Percentiles rank a stretch among this genome's conserved stretches.
Conservation (phyloP, 2,797 vertebrate genomes). For the Eulemur coronatus region DNA sequence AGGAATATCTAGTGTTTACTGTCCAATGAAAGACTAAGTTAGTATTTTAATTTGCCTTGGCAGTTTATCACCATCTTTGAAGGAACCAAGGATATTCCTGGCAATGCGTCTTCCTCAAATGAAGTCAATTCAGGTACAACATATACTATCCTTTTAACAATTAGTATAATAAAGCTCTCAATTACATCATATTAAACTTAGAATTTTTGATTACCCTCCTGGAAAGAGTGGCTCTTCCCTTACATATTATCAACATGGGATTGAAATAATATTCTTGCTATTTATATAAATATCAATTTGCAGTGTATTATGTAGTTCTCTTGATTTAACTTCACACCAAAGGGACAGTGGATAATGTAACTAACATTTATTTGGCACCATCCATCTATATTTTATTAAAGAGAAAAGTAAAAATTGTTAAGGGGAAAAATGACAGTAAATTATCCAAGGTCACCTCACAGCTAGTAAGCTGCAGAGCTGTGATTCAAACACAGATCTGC, state of each 20-base stretch:
- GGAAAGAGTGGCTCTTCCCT: not conserved
- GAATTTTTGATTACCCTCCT: not conserved
- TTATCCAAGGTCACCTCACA: not conserved
- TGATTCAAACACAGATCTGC: not conserved
- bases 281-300: not conserved
- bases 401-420: not conserved
- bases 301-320: not conserved
- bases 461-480: not conserved
- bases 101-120: not conserved
- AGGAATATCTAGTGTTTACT: not conserved
- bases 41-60: conserved; percentile 24
- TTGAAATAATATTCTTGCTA: not conserved
- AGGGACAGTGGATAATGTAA: not conserved
- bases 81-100: not conserved
- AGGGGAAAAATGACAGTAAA: not conserved
- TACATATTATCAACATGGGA: not conserved
- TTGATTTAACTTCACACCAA: not conserved
- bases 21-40: not conserved
- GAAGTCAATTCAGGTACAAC: conserved; percentile 55
- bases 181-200: not conserved
- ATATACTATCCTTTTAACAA: not conserved
- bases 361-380: not conserved
- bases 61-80: conserved; percentile 65
- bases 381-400: not conserved
- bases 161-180: not conserved